phyloP scores from a whole-genome alignment of 2,113 vertebrate species.

The Hyperoodon ampullatus region DNA sequence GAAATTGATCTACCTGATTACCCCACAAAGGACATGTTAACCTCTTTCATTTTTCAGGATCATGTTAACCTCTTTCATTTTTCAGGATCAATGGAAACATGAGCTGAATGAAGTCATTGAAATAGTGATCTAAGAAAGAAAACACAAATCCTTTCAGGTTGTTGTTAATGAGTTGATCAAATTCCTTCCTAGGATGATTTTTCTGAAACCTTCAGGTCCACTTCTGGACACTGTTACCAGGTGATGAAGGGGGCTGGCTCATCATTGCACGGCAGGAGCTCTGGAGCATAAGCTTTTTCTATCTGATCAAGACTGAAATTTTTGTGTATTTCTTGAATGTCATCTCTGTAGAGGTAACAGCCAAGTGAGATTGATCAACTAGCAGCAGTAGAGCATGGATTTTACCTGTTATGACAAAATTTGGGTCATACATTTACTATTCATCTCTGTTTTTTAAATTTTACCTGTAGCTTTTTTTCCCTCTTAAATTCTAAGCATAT shows the following conservation, averaged over 20 bases:
- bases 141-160: neutral
- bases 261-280: neutral
- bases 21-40: conserved; percentile 42
- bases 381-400: neutral
- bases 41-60: conserved; percentile 61
- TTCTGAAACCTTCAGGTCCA: neutral
- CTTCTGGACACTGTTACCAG: neutral
- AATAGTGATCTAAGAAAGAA: conserved; percentile 49
- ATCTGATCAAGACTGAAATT: neutral
- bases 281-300: neutral
- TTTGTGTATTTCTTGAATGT: neutral
- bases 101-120: conserved; percentile 64
- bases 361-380: neutral
- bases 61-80: conserved; percentile 54
- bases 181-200: conserved; percentile 52
- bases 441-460: neutral
- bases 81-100: conserved; percentile 58
- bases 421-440: neutral
- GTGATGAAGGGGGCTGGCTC: neutral
- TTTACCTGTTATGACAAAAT: neutral
- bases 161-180: conserved; percentile 51
- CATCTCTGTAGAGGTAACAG: neutral
- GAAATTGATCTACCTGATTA: conserved; percentile 36
- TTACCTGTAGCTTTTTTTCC: neutral
- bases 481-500: neutral